A percentile compares a stretch with the other conserved stretches of the same genome.
phyloP scores from a whole-genome alignment of 2,797 vertebrate genomes.

The Epinephelus coioides region DNA sequence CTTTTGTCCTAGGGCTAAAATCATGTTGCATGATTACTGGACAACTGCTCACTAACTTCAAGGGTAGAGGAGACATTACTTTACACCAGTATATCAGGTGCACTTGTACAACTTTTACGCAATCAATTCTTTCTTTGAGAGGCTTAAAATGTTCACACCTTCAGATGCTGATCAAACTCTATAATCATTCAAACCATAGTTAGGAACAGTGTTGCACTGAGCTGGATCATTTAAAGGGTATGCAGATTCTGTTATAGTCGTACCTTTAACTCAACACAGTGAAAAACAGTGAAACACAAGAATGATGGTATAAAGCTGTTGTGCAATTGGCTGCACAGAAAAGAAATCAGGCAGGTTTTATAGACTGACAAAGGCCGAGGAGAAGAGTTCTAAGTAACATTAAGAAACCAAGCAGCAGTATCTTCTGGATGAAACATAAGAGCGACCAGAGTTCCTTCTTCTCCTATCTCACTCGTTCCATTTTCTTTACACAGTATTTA shows the following conservation, averaged over 20 bases:
- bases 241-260: not conserved
- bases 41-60: not conserved
- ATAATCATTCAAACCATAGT: too few relatives aligned
- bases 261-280: not conserved
- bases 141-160: not conserved
- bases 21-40: not conserved
- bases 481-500: not conserved
- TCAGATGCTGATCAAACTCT: not conserved
- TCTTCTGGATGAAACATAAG: conserved; percentile 6
- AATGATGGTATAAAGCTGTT: not conserved
- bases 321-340: not conserved
- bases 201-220: not conserved
- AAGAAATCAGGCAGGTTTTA: not conserved
- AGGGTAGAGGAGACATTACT: not conserved
- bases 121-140: too few relatives aligned
- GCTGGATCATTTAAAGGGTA: not conserved
- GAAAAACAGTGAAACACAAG: not conserved
- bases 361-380: not conserved
- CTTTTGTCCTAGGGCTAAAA: not conserved
- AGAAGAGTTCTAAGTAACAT: conserved; percentile 10
- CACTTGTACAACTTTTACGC: too few relatives aligned
- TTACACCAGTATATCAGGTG: too few relatives aligned
- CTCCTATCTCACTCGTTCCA: not conserved
- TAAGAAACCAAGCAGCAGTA: not conserved
- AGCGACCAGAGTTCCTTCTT: not conserved